A percentile compares a stretch with the other conserved stretches of the same genome.
These are phyloP conservation scores for Crenichthys baileyi DNA, from an alignment of 2,797 vertebrate species.

Conservation along the genomic window DNA sequence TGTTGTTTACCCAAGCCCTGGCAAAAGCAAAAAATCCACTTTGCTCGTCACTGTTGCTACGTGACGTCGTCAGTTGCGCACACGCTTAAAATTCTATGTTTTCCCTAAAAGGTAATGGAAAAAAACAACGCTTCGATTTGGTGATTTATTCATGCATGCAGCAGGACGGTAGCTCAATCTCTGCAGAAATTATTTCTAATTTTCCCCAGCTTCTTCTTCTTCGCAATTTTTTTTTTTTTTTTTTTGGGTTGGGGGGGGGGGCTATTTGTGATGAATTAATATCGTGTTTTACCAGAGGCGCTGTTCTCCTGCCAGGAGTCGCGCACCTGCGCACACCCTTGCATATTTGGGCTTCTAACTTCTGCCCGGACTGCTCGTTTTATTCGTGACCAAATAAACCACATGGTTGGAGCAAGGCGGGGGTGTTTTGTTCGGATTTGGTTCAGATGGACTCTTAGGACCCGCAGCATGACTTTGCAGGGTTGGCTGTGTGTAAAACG, in stretches of 20 bases:
- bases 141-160: constrained; percentile 20
- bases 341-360: constrained; percentile 4
- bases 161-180: background rate
- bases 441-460: background rate
- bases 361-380: constrained; percentile 6
- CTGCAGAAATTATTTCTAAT: background rate
- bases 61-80: constrained; percentile 46
- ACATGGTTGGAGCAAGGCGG: background rate
- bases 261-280: constrained; percentile 43
- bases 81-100: constrained; percentile 23
- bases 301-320: constrained; percentile 21
- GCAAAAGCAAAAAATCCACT: background rate
- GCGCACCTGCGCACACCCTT: constrained; percentile 33
- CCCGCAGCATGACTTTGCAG: background rate
- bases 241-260: background rate
- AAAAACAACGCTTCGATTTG: constrained; percentile 7
- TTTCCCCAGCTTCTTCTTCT: background rate
- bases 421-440: background rate
- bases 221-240: background rate
- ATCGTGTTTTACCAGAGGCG: constrained; percentile 8
- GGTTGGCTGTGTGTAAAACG: background rate
- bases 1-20: background rate
- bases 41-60: background rate
- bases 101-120: constrained; percentile 31
- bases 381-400: constrained; percentile 19